Percentiles rank a stretch among this genome's conserved stretches.
These are phyloP conservation scores for Syrmaticus mikado DNA, from an alignment of 2,113 vertebrate species.

Conservation along the genomic window DNA sequence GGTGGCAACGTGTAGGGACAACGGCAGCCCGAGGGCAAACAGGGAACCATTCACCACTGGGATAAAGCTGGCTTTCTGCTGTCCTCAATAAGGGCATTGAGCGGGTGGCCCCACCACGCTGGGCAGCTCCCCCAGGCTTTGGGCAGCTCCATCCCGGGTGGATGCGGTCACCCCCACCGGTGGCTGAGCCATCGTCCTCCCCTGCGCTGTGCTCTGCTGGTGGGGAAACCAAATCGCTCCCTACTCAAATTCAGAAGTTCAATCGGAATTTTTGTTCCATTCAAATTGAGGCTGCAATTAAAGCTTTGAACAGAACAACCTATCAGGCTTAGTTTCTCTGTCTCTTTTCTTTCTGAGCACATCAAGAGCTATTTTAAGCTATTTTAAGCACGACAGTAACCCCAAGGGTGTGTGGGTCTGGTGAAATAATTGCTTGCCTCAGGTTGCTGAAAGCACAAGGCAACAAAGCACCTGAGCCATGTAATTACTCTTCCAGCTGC, in stretches of 20 bases:
- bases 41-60: accelerated
- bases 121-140: not conserved
- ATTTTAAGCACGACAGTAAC: not conserved
- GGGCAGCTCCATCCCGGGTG: not conserved
- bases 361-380: not conserved
- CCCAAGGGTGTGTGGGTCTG: constrained; percentile 28
- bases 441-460: constrained; percentile 35
- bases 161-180: not conserved
- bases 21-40: not conserved
- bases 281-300: not conserved
- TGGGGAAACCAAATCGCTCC: not conserved
- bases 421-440: constrained; percentile 65
- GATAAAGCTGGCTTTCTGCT: constrained; percentile 35
- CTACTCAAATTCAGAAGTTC: not conserved
- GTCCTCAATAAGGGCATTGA: not conserved
- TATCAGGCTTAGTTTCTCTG: not conserved
- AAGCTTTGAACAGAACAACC: not conserved
- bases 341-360: not conserved
- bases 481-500: constrained; percentile 51
- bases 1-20: not conserved
- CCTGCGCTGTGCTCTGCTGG: accelerated
- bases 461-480: constrained; percentile 65
- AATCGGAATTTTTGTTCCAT: not conserved
- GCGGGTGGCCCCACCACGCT: accelerated
- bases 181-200: not conserved